phyloP scores from a whole-genome alignment of 2,888 invertebrate genomes.

The Sarcophaga subvicina region DNA sequence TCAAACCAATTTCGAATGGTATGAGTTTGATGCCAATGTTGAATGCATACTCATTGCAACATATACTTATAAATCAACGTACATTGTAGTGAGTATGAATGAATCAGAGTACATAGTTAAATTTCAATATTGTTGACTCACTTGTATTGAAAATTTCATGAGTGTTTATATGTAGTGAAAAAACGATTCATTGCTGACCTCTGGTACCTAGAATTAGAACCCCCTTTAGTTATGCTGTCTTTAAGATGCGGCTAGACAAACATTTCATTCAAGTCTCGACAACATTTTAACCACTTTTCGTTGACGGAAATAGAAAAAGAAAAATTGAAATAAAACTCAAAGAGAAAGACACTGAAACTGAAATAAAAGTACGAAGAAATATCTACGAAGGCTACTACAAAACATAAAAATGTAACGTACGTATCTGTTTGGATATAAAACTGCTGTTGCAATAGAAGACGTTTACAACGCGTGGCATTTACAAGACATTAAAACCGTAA shows the following conservation, averaged over 20 bases:
- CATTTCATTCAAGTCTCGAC: neutral
- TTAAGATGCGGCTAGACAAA: slow-evolving; percentile 12
- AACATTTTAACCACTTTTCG: neutral
- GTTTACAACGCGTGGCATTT: slow-evolving; percentile 68
- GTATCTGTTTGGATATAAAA: slow-evolving; percentile 45
- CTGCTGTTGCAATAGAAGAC: slow-evolving; percentile 47
- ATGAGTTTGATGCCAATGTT: no score
- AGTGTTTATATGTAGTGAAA: no score
- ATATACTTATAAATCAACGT: no score
- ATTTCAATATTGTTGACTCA: no score
- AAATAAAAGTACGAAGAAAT: neutral
- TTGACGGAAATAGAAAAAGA: slow-evolving; percentile 2
- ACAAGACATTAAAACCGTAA: slow-evolving; percentile 68
- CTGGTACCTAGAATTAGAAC: no score
- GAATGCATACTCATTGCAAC: no score
- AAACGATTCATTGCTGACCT: no score
- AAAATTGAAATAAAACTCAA: neutral
- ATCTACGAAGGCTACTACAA: slow-evolving; percentile 4
- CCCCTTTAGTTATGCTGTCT: no score
- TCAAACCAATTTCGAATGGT: no score
- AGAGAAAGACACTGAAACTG: neutral
- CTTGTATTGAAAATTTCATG: no score
- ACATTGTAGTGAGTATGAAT: no score
- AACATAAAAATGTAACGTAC: slow-evolving; percentile 19
- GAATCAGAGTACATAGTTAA: no score